Base-by-base conservation (phyloP, 2,888 invertebrate species). In the Autographa gamma region DNA sequence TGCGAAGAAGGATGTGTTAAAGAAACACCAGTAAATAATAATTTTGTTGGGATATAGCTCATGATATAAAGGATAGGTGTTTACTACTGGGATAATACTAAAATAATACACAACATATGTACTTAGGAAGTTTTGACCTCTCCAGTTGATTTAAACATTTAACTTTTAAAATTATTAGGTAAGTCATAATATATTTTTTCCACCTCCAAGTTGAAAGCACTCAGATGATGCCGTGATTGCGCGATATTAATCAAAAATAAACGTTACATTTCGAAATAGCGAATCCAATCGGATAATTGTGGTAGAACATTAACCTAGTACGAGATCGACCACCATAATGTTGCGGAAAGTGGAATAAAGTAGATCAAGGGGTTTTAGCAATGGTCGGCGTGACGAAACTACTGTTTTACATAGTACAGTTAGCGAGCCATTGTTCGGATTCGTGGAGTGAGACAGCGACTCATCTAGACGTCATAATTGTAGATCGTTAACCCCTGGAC, bases 401-500 rank as follows among this genome's bases (percentile, higher is more conserved):
- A 80, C 81, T 83, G 74, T 59, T 38, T 48, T 31, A 32, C 71
- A 32, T 71, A 79, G 83, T 87, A 90, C 91, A 85, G 91, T 90
- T 90, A 80, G 73, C 76, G 76, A 73, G 48, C 86, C 84, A 91
- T 93, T 92, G 91, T 93, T 90, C 83, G 76, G 76, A 82, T 65
- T 80, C 88, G 77, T 79, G 77, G 74, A 80, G 75, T 84, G 87
- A 88, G 86, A 87, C 88, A 82, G 82, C 84, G 84, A 52, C 88
- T 86, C 85, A 79, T 76, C 77, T 73, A 69, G 32, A 71, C 74
- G 70, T 73, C 89, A 87, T 90, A 87, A 90, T 88, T 88, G 84
- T 76, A 79, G 90, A 89, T 88, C 89, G 85, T 91, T 90, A 90
- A 91, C 91, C 92, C 82, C 77, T 79, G 72, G 71, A 77, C 80